Evolutionary conservation across 2,888 invertebrate species (phyloP).

Genomic region (Sphaerophoria rueppellii): DNA sequence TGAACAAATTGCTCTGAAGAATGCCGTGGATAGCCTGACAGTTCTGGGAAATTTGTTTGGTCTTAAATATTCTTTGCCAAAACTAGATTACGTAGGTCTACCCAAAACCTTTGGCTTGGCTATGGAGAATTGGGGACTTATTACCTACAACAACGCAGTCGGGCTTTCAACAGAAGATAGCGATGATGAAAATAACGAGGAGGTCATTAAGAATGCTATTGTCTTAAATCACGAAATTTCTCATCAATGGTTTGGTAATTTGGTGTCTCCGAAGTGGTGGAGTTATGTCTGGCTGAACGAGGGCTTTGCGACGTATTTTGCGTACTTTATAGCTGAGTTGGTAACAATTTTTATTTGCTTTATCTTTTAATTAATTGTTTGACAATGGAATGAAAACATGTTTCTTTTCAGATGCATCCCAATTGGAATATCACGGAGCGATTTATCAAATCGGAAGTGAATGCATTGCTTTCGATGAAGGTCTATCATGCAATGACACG

Average conservation of each 20-base stretch:
- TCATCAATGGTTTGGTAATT: conserved; percentile 92
- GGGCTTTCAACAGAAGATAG: conserved; percentile 76
- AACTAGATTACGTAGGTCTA: conserved; percentile 93
- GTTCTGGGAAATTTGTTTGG: conserved; percentile 87
- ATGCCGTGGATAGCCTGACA: conserved; percentile 77
- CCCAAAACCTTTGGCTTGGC: conserved; percentile 92
- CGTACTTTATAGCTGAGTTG: conserved; percentile 79
- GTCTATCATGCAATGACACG: too few species aligned
- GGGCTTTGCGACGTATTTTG: conserved; percentile 85
- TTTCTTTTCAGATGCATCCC: too few species aligned
- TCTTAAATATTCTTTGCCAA: conserved; percentile 88
- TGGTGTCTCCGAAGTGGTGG: conserved; percentile 89
- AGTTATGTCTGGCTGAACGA: conserved; percentile 89
- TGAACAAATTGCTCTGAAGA: conserved; percentile 77
- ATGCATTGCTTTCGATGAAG: too few species aligned
- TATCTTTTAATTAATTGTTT: neutral
- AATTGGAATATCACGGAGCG: too few species aligned
- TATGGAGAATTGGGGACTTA: conserved; percentile 98
- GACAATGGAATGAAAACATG: neutral
- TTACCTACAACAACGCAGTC: conserved; percentile 84
- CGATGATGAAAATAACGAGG: conserved; percentile 79
- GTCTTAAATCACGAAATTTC: conserved; percentile 85
- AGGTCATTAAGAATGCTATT: conserved; percentile 78
- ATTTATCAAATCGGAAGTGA: too few species aligned
- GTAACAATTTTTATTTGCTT: conserved; percentile 72